Evolutionary conservation across 2,113 vertebrate species (phyloP), one percentile per base, ranked within the genome.

Genomic region (Pseudorhombus dupliciocellatus): DNA sequence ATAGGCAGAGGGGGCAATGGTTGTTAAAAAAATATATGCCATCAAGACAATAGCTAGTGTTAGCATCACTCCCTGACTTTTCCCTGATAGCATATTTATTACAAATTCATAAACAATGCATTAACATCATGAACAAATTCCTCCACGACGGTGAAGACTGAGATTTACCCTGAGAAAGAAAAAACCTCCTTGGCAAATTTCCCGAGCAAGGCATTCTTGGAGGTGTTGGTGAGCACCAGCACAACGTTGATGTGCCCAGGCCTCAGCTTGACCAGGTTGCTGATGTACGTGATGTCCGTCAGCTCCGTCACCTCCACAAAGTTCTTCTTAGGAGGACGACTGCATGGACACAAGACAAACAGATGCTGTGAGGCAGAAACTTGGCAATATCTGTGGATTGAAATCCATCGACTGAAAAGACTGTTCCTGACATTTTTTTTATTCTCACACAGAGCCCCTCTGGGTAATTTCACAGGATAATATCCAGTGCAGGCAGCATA

Each of bases 231-330:
- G 25, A 98, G 94, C 78, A 98, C 94, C 83, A 98, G 90, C 7
- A 98, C 95, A 7, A 98, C 94, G 0, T 98, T 98, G 80, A 98
- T 96, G 86, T 98, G 96, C 0, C 97, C 96, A 0, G 96, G 96
- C 85, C 95, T 90, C 75, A 98, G 93, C 66, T 95, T 95, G 0
- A 98, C 95, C 84, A 98, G 70, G 90, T 98, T 98, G 58, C 96
- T 98, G 84, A 79, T 95, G 84, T 98, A 98, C 0, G 96, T 98
- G 28, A 97, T 88, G 37, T 97, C 94, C 0, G 97, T 98, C n/a
- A 98, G 93, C 77, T 98, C 97, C 0, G 97, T 98, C 54, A 98
- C 96, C 82, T 98, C 96, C 4, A 98, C 96, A 48, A 96, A 98
- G 77, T 94, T 95, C 81, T 97, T 97, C 62, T 94, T 97, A 24